Conservation (phyloP, 2,888 invertebrate species). For the Caradrina clavipalpis region DNA sequence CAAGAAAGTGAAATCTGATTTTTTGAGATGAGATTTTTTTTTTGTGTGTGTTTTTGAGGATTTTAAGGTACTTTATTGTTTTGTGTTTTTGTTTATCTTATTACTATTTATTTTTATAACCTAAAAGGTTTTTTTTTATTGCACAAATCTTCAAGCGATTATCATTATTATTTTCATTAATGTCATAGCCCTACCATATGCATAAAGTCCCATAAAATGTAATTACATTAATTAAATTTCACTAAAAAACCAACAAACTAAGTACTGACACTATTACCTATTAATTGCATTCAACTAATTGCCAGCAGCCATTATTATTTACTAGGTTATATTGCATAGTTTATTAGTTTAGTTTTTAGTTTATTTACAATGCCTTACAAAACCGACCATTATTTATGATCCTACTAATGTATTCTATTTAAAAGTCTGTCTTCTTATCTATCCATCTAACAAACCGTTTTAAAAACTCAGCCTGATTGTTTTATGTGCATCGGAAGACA, state of each 20-base stretch:
- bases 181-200: too few species aligned
- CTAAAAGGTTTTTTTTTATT: background rate
- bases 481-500: conserved; percentile 61
- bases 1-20: conserved; percentile 27
- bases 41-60: conserved; percentile 6
- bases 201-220: too few species aligned
- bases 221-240: too few species aligned
- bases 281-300: conserved; percentile 25
- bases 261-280: background rate
- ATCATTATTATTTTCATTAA: too few species aligned
- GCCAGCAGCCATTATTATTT: conserved; percentile 26
- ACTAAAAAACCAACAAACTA: too few species aligned
- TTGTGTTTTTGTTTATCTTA: background rate
- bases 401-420: conserved; percentile 50
- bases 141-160: background rate
- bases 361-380: conserved; percentile 32
- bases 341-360: too few species aligned
- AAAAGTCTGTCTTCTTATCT: conserved; percentile 51
- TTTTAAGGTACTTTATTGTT: conserved; percentile 34
- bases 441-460: conserved; percentile 51
- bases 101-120: background rate
- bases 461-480: conserved; percentile 58
- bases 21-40: conserved; percentile 12
- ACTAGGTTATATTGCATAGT: conserved; percentile 17
- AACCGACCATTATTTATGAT: conserved; percentile 42